Conservation (phyloP, 1,140 invertebrate species). For the Colletes gigas region DNA sequence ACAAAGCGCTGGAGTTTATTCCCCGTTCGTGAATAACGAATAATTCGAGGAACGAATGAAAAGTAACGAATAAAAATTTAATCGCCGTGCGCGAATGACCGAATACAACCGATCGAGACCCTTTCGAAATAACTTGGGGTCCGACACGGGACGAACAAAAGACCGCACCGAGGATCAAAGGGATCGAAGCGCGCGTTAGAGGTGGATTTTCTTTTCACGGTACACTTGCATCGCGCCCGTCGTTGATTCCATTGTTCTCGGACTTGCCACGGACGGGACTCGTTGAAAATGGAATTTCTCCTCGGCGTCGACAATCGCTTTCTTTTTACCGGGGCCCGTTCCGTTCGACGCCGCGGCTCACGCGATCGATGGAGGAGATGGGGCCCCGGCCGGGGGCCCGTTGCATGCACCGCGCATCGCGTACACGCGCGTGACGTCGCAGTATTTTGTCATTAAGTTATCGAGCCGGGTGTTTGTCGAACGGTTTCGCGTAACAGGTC, state of each 20-base stretch:
- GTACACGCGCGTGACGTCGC: neutral
- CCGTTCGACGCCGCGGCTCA: slow-evolving; percentile 6
- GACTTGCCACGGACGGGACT: slow-evolving; percentile 13
- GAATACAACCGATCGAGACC: no score
- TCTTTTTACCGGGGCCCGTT: slow-evolving; percentile 28
- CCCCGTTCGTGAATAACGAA: no score
- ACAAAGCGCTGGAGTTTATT: no score
- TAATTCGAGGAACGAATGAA: no score
- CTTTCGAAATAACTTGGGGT: no score
- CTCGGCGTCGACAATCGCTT: slow-evolving; percentile 30
- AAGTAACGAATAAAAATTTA: no score
- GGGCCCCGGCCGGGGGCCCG: neutral
- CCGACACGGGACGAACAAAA: no score
- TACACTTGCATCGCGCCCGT: slow-evolving; percentile 35
- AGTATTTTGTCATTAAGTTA: slow-evolving; percentile 18
- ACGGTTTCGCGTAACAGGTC: slow-evolving; percentile 7
- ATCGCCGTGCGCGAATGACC: no score
- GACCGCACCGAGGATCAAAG: no score
- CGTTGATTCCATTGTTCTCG: slow-evolving; percentile 38
- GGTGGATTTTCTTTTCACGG: slow-evolving; percentile 48
- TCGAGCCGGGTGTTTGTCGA: neutral
- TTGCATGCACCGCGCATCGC: neutral
- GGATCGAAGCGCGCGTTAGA: slow-evolving; percentile 6
- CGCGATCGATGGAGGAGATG: slow-evolving; percentile 24
- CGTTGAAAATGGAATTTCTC: slow-evolving; percentile 45